phyloP scores from a whole-genome alignment of 2,113 vertebrate genomes.

The Cyanoliseus patagonus region DNA sequence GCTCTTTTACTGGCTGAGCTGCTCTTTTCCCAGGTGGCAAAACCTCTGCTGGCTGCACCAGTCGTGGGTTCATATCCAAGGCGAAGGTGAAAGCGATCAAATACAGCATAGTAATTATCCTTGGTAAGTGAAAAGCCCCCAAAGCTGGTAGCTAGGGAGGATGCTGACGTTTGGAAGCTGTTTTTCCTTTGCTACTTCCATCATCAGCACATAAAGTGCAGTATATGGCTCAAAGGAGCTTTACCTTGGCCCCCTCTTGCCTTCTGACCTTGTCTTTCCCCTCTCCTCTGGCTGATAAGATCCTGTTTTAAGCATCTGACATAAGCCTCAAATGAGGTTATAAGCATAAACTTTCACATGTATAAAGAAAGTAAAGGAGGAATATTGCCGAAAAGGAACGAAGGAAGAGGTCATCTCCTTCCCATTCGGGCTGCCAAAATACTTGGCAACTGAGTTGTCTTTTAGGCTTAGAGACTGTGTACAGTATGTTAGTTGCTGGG shows the following conservation, averaged over 20 bases:
- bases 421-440: background rate
- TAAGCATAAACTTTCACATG: rapidly evolving
- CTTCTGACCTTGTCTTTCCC: background rate
- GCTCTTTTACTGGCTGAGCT: background rate
- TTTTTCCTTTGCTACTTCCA: background rate
- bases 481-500: background rate
- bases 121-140: slow-evolving; percentile 68
- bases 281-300: background rate
- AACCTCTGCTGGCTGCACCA: slow-evolving; percentile 62
- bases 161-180: background rate
- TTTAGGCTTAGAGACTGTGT: background rate
- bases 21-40: slow-evolving; percentile 64
- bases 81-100: slow-evolving; percentile 80
- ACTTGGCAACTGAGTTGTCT: background rate
- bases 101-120: slow-evolving; percentile 75
- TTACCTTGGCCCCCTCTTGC: background rate
- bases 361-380: background rate
- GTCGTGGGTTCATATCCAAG: slow-evolving; percentile 72
- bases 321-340: background rate
- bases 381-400: background rate
- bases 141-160: background rate
- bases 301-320: background rate
- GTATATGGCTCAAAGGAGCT: background rate
- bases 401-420: background rate
- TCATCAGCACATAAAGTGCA: background rate